Evolutionary conservation across 2,888 invertebrate species (phyloP).

Genomic region (Dolichomitus sp.): DNA sequence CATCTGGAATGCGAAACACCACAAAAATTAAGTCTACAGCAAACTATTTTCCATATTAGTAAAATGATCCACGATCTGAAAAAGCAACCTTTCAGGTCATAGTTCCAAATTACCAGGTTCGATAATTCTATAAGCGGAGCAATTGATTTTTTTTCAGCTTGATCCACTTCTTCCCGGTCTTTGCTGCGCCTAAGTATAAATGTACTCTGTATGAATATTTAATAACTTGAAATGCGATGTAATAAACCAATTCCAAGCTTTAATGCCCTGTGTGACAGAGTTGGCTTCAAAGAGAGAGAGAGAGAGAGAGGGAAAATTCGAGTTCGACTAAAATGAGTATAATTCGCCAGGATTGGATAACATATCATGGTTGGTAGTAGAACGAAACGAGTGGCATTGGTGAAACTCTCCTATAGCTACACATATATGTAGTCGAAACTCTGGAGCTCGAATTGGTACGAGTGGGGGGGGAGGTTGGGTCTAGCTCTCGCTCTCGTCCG

Average conservation of each 20-base stretch:
- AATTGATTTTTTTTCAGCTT: background rate
- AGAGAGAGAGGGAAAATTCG: background rate
- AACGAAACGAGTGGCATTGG: conserved; percentile 60
- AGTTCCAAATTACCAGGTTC: background rate
- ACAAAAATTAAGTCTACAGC: too few species aligned
- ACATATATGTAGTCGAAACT: conserved; percentile 51
- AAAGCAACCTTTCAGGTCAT: too few species aligned
- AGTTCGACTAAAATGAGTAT: conserved; percentile 67
- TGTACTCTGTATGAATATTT: conserved; percentile 7
- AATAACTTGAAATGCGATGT: conserved; percentile 14
- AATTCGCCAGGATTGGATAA: conserved; percentile 73
- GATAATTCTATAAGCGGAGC: background rate
- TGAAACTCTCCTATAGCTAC: conserved; percentile 9
- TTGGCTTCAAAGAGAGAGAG: background rate
- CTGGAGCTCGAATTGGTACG: conserved; percentile 72
- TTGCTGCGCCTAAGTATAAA: background rate
- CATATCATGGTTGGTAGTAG: conserved; percentile 68
- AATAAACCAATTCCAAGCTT: conserved; percentile 12
- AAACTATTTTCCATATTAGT: too few species aligned
- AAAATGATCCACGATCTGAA: too few species aligned
- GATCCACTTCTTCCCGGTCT: background rate
- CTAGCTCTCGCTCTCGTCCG: conserved; percentile 33
- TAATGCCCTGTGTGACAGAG: background rate
- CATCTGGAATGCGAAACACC: too few species aligned
- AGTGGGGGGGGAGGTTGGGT: conserved; percentile 58